Conservation (phyloP, 2,888 invertebrate genomes). For the Polymixis lichenea region DNA sequence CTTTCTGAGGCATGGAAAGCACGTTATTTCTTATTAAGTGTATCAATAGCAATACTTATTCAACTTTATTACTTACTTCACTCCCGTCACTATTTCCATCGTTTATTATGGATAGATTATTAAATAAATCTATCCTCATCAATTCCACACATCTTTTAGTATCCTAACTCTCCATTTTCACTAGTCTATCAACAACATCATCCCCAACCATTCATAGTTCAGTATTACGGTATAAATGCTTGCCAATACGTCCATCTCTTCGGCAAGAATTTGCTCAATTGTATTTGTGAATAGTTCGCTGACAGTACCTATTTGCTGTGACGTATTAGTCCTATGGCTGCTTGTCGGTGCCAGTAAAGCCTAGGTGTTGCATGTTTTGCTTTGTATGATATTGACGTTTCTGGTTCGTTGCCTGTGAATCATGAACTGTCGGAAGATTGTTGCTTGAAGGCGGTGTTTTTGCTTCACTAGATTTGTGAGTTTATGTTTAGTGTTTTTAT, state of each 20-base stretch:
- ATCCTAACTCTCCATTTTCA: not conserved
- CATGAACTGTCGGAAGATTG: not conserved
- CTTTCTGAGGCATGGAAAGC: too few species aligned
- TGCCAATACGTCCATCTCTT: slow-evolving; percentile 29
- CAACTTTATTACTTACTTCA: not conserved
- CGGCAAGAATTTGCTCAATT: slow-evolving; percentile 35
- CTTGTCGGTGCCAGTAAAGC: slow-evolving; percentile 20
- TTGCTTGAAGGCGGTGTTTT: not conserved
- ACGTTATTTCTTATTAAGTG: not conserved
- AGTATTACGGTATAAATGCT: slow-evolving; percentile 6
- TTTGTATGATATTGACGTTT: slow-evolving; percentile 33
- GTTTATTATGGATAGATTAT: too few species aligned
- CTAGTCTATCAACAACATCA: slow-evolving; percentile 1
- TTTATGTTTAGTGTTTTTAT: not conserved
- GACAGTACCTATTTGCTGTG: slow-evolving; percentile 36
- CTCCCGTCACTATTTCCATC: not conserved
- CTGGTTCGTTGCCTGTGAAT: not conserved
- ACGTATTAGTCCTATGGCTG: slow-evolving; percentile 33
- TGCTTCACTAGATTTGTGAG: not conserved
- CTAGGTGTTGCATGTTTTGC: slow-evolving; percentile 17
- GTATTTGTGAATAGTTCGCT: slow-evolving; percentile 42
- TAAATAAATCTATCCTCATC: not conserved
- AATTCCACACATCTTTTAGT: not conserved
- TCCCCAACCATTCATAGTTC: not conserved
- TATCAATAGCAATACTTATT: not conserved